These are phyloP conservation scores for Pitangus sulphuratus DNA, from an alignment of 2,797 vertebrate genomes.

Conservation along the genomic window DNA sequence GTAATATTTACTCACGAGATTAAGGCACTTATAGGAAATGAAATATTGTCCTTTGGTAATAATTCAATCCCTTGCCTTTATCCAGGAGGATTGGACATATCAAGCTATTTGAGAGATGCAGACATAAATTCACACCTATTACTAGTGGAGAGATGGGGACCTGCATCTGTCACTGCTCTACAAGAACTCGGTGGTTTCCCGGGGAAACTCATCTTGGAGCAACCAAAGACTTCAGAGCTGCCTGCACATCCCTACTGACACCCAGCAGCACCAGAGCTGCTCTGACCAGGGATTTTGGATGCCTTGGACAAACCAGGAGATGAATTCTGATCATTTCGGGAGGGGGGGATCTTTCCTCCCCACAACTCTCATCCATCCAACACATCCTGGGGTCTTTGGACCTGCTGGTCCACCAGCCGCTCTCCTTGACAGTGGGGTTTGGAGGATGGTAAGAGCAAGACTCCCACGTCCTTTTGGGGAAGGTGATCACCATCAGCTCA, in stretches of 20 bases:
- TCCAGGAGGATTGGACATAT: conserved; percentile 29
- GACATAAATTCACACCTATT: conserved; percentile 20
- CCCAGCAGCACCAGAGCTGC: background rate
- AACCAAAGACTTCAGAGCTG: background rate
- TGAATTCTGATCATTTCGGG: accelerated
- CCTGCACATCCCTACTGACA: background rate
- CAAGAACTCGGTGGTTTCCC: background rate
- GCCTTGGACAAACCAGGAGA: background rate
- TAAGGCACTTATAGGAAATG: conserved; percentile 73
- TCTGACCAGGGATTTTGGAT: background rate
- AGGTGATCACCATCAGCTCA: background rate
- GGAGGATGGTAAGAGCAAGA: background rate
- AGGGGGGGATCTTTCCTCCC: background rate
- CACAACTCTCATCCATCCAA: background rate
- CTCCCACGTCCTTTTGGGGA: accelerated
- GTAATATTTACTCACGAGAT: conserved; percentile 73
- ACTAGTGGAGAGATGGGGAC: background rate
- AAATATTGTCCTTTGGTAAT: conserved; percentile 69
- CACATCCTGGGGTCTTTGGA: background rate
- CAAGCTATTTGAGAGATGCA: conserved; percentile 36
- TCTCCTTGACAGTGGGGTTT: background rate
- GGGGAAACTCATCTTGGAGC: background rate
- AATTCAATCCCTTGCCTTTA: conserved; percentile 57
- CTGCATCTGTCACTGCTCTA: background rate
- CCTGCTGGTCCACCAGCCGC: background rate